phyloP scores from a whole-genome alignment of 2,888 invertebrate genomes.

The Caenorhabditis zanzibari region DNA sequence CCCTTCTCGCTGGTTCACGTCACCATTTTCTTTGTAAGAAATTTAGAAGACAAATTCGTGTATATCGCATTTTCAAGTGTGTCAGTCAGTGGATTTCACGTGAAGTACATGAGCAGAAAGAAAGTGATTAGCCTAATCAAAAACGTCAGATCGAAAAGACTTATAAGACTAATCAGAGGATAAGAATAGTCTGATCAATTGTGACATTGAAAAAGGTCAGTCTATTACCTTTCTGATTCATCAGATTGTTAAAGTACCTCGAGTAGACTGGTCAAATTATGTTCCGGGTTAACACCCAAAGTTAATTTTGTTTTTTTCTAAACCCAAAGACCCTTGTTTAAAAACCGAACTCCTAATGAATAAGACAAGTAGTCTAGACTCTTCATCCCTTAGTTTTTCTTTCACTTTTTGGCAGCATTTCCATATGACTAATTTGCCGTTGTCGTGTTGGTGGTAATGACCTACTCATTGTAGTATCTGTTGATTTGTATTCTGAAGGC shows the following conservation, averaged over 20 bases:
- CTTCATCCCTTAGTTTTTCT: not conserved
- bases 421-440: constrained; percentile 4
- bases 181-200: constrained; percentile 17
- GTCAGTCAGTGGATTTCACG: constrained; percentile 28
- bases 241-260: not conserved
- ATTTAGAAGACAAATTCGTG: constrained; percentile 10
- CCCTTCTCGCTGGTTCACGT: not conserved
- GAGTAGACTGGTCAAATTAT: too few species aligned
- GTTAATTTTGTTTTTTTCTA: not conserved
- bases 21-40: constrained; percentile 19
- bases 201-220: constrained; percentile 4
- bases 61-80: constrained; percentile 14
- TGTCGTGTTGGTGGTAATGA: not conserved
- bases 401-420: not conserved
- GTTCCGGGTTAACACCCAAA: too few species aligned
- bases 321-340: not conserved
- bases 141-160: not conserved
- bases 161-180: constrained; percentile 15
- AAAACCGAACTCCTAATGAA: constrained; percentile 7
- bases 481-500: constrained; percentile 32
- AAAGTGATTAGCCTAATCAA: not conserved
- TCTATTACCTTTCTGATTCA: constrained; percentile 4
- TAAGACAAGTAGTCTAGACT: constrained; percentile 19
- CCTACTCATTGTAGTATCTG: not conserved
- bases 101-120: constrained; percentile 17